Percentiles rank a stretch among this genome's conserved stretches.
Conservation (phyloP, 2,888 invertebrate genomes). For the Oxycera nigricornis region DNA sequence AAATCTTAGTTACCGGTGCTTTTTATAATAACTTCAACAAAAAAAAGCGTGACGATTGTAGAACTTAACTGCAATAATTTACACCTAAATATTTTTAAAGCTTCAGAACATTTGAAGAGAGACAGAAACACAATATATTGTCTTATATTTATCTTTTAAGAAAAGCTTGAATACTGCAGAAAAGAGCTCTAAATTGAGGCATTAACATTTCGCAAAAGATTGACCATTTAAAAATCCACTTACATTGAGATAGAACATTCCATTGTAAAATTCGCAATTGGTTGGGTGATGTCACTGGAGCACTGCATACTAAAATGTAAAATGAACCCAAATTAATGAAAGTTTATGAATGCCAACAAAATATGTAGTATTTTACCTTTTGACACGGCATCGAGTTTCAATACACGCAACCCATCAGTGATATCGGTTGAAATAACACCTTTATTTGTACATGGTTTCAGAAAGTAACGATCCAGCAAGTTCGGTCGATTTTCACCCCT, state of each 20-base stretch:
- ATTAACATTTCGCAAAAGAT: neutral
- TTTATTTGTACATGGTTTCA: conserved; percentile 52
- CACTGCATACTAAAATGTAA: conserved; percentile 62
- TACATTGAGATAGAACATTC: conserved; percentile 77
- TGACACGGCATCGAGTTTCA: conserved; percentile 63
- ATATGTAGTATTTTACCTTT: conserved; percentile 56
- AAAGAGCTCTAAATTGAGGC: too few relatives aligned
- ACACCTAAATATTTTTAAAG: too few relatives aligned
- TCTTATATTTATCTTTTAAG: too few relatives aligned
- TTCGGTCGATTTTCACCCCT: conserved; percentile 63
- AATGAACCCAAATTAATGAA: conserved; percentile 11
- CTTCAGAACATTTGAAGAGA: too few relatives aligned
- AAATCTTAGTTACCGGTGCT: too few relatives aligned
- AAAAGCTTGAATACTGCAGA: too few relatives aligned
- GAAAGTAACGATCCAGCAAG: conserved; percentile 60
- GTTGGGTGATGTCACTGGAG: conserved; percentile 62
- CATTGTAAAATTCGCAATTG: conserved; percentile 71
- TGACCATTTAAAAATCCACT: conserved; percentile 53
- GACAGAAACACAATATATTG: too few relatives aligned
- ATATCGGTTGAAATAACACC: conserved; percentile 54
- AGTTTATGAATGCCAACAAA: neutral
- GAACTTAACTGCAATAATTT: too few relatives aligned
- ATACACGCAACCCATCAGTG: conserved; percentile 58
- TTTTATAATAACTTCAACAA: too few relatives aligned
- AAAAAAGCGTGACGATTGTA: too few relatives aligned